Base-by-base conservation (phyloP, 2,797 vertebrate genomes). In the Sebastes glaucus region DNA sequence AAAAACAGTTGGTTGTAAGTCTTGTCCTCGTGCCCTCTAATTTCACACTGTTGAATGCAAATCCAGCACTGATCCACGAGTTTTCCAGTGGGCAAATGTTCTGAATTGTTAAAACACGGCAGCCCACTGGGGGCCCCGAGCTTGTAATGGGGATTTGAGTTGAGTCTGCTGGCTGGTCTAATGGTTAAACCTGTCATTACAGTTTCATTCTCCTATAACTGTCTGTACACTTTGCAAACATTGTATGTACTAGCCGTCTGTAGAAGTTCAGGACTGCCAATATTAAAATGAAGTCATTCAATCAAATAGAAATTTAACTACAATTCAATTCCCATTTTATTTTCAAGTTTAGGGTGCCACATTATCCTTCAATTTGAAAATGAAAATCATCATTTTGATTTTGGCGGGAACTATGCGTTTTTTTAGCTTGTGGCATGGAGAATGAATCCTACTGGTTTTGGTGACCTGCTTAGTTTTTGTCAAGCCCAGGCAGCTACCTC, bases 81-180 rank as follows among this genome's bases (percentile, higher is more conserved):
- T 63, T 85, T 79, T 57, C 28, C n/a, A 72, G 23, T n/a, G 23
- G 27, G 23, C 28, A 57, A 52, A 42, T 56, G 13, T 52, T 78
- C 32, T 62, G 63, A 66, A 76, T 0, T 78, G 52, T 77, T 73
- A 11, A 66, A 82, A 68, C 33, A 25, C 53, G 68, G 22, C 14
- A 2, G 33, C n/a, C 55, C 20, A 33, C n/a, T 13, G 4, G 5
- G 38, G 6, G 25, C 2, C 7, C 10, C 0, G 9, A 62, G 62
- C 62, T 30, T 56, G 16, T 71, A 73, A 38, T 69, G n/a, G 35
- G 57, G 55, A 53, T 64, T 86, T 76, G 46, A 82, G 66, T 74
- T 52, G 74, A 71, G 78, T 88, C 82, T 79, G 71, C 71, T 85
- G 32, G 18, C 28, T 70, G 56, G 22, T 63, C 23, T 38, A 56